These are phyloP conservation scores for Cryptus armator DNA, from an alignment of 2,888 invertebrate species.

Conservation along the genomic window DNA sequence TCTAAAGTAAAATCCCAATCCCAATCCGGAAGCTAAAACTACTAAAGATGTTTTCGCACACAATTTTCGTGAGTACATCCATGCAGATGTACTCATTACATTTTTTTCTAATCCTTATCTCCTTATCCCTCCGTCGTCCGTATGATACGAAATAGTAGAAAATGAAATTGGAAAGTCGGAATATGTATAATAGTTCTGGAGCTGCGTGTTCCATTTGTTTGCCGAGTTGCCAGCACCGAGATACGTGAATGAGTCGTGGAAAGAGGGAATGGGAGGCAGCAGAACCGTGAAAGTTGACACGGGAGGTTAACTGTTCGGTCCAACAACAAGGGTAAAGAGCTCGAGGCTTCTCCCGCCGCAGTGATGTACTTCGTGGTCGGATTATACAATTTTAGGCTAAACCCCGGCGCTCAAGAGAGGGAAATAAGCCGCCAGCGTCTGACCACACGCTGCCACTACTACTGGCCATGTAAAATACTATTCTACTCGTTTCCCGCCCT, in stretches of 20 bases:
- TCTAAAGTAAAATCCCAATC: too few relatives aligned
- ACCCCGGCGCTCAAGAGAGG: constrained; percentile 8
- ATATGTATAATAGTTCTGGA: background rate
- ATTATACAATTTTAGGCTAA: constrained; percentile 50
- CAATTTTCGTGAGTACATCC: too few relatives aligned
- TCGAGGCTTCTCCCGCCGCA: constrained; percentile 36
- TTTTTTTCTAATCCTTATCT: background rate
- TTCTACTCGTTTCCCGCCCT: background rate
- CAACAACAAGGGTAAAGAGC: constrained; percentile 61
- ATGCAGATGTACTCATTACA: background rate
- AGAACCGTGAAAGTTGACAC: constrained; percentile 19
- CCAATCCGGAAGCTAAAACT: too few relatives aligned
- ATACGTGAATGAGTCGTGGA: background rate
- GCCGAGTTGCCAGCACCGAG: background rate
- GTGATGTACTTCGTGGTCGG: constrained; percentile 35
- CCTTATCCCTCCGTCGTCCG: background rate
- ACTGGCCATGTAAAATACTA: constrained; percentile 35
- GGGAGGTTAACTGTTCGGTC: constrained; percentile 42
- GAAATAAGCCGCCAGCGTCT: constrained; percentile 39
- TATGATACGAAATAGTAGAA: background rate
- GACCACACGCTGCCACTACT: constrained; percentile 47
- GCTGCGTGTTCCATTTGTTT: constrained; percentile 20
- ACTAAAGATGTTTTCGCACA: too few relatives aligned
- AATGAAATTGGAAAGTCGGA: background rate
- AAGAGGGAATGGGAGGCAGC: background rate